phyloP scores from a whole-genome alignment of 2,888 invertebrate species.

The Drosophila kokeensis region DNA sequence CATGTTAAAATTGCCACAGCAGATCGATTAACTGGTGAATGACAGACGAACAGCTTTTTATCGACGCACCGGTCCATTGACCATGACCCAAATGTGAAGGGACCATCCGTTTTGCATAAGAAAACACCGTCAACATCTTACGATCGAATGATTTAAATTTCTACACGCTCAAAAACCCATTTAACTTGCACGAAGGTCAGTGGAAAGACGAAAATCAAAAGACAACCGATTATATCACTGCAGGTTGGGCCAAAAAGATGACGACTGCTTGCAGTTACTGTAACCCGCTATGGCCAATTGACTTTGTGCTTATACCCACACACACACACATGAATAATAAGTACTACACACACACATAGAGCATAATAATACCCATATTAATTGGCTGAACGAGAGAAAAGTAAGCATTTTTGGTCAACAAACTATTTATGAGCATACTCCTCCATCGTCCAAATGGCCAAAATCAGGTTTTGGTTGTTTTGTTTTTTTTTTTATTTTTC shows the following conservation, averaged over 20 bases:
- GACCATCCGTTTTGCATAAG: conserved; percentile 68
- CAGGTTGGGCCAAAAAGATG: conserved; percentile 21
- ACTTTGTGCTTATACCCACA: conserved; percentile 5
- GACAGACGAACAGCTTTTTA: conserved; percentile 3
- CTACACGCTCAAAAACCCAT: conserved; percentile 57
- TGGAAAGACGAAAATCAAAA: conserved; percentile 52
- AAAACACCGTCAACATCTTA: conserved; percentile 37
- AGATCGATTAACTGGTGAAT: conserved; percentile 11
- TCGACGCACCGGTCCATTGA: conserved; percentile 70
- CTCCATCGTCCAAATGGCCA: conserved; percentile 2
- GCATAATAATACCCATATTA: conserved; percentile 13
- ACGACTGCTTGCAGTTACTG: conserved; percentile 35
- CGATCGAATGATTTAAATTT: conserved; percentile 63
- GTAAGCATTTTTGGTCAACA: conserved; percentile 72
- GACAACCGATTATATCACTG: conserved; percentile 33
- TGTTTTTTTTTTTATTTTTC: conserved; percentile 47
- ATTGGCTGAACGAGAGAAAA: conserved; percentile 30
- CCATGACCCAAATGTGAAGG: conserved; percentile 71
- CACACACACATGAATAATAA: not conserved
- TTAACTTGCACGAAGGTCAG: conserved; percentile 60
- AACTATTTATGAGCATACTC: conserved; percentile 67
- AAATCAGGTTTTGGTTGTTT: conserved; percentile 57
- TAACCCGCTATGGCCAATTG: conserved; percentile 30
- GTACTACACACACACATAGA: too few species aligned
- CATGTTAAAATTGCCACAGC: conserved; percentile 41